Base-by-base conservation (phyloP, 1,140 invertebrate species). In the Penaeus vannamei region DNA sequence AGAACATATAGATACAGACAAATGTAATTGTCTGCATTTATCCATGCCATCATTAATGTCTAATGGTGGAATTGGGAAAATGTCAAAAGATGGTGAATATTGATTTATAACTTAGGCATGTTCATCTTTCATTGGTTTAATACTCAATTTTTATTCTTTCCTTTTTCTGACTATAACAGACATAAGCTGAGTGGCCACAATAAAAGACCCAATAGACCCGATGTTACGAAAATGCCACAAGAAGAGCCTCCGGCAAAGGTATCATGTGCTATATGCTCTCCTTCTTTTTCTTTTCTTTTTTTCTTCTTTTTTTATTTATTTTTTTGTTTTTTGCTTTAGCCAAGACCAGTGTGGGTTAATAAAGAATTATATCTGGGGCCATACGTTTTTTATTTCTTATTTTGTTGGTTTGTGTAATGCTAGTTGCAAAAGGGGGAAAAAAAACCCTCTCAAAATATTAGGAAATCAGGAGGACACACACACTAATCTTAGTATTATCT, bases 121-220 rank as follows among this genome's bases (percentile, higher is more conserved):
- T 22, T 42, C 5, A n/a, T 4, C 20, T 46, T 61, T 32, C 46
- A 80, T 61, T 36, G 20, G 80, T 29, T 29, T 26, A 20, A n/a
- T 76, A 76, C 19, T 42, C 17, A 22, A 14, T 32, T 22, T 66
- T 42, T 81, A n/a, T 79, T 88, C 5, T 29, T 88, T 87, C 46
- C 32, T 81, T 20, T 86, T 29, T 29, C 10, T 53, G 19, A 29
- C 29, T 91, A 20, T 76, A 89, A 32, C 85, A 62, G 87, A 84
- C 89, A 81, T 46, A 91, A 92, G 42, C 60, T 84, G 79, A 92
- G 92, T 93, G 94, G 94, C 90, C 95, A 96, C 92, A 96, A 95
- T 93, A 97, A 96, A 92, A 94, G 96, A 91, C 96, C 96, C 22
- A 95, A 95, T 92, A 95, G 96, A 91, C 95, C 95, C 19, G 96